phyloP scores from a whole-genome alignment of 1,140 invertebrate genomes.

The Camponotus pennsylvanicus region DNA sequence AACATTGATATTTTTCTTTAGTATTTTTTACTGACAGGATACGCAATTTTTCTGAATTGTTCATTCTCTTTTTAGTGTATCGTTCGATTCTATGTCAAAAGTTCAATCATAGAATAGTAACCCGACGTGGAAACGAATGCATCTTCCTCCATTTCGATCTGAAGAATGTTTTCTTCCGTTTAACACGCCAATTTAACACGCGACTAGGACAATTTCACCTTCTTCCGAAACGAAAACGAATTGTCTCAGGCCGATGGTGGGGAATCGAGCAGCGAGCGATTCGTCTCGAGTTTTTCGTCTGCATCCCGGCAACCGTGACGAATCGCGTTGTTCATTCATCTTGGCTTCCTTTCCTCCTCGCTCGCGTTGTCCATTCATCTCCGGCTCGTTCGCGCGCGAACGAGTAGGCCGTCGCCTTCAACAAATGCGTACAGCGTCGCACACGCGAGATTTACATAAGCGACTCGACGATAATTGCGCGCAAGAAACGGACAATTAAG shows the following conservation, averaged over 20 bases:
- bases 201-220: constrained; percentile 58
- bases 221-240: neutral
- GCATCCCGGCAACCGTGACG: constrained; percentile 49
- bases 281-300: constrained; percentile 65
- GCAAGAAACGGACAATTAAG: constrained; percentile 20
- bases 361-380: constrained; percentile 62
- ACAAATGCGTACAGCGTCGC: neutral
- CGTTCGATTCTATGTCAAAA: neutral
- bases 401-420: constrained; percentile 36
- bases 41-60: neutral
- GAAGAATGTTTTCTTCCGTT: neutral
- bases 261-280: constrained; percentile 67
- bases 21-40: neutral
- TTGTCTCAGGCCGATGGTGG: constrained; percentile 30
- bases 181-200: constrained; percentile 45
- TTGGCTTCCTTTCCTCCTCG: constrained; percentile 39
- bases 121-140: neutral
- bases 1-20: neutral
- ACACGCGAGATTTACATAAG: constrained; percentile 44
- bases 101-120: constrained; percentile 25
- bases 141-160: neutral
- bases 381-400: constrained; percentile 47
- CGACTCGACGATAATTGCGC: neutral
- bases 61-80: neutral
- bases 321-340: constrained; percentile 63